A percentile compares a stretch with the other conserved stretches of the same genome.
Conservation (phyloP, 2,113 vertebrate genomes). For the Coturnix japonica region DNA sequence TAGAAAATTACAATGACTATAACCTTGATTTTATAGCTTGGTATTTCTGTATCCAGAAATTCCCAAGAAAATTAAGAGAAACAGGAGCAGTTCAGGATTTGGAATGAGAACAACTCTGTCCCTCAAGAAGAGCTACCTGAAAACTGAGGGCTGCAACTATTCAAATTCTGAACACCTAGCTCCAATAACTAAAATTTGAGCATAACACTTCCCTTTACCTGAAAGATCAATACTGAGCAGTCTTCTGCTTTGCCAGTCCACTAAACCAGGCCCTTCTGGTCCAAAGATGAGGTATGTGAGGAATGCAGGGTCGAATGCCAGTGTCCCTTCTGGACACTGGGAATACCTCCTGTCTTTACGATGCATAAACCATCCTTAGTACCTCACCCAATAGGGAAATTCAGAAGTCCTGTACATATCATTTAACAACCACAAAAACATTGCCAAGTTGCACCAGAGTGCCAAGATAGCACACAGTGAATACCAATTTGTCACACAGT, state of each 20-base stretch:
- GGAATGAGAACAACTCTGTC: not conserved
- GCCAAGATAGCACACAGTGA: not conserved
- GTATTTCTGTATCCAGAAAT: not conserved
- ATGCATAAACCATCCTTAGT: not conserved
- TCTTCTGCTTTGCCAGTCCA: not conserved
- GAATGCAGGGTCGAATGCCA: not conserved
- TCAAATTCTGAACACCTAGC: not conserved
- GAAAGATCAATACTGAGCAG: not conserved
- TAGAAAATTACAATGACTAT: not conserved
- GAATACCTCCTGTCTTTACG: not conserved
- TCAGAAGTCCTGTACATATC: not conserved
- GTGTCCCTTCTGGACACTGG: not conserved
- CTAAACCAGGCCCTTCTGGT: not conserved
- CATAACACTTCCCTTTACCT: not conserved
- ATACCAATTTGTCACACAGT: not conserved
- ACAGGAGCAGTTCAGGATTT: not conserved
- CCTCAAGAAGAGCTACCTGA: not conserved
- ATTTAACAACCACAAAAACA: not conserved
- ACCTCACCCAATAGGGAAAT: not conserved
- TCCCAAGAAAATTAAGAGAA: not conserved
- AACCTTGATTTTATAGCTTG: conserved; percentile 3
- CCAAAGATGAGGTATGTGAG: rapidly evolving
- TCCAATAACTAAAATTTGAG: not conserved
- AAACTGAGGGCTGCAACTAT: rapidly evolving
- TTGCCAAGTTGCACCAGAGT: not conserved